phyloP scores from a whole-genome alignment of 2,797 vertebrate species.

The Periparus ater region DNA sequence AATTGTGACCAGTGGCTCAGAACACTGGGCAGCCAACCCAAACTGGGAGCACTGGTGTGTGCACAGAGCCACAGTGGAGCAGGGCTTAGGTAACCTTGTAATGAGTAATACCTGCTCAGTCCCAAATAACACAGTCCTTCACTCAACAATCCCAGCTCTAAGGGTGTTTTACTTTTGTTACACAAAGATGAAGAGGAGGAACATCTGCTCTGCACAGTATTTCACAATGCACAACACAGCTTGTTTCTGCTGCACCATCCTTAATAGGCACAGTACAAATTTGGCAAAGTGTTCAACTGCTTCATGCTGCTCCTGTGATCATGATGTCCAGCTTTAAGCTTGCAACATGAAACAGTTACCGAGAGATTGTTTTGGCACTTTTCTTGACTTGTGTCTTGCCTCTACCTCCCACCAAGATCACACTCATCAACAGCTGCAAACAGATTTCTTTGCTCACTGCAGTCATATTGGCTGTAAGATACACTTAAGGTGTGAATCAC shows the following conservation, averaged over 20 bases:
- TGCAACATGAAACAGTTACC: not conserved
- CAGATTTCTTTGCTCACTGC: not conserved
- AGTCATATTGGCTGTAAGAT: not conserved
- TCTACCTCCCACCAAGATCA: conserved; percentile 28
- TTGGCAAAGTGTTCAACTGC: not conserved
- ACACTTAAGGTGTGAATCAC: conserved; percentile 19
- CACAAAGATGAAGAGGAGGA: not conserved
- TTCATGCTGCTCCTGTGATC: not conserved
- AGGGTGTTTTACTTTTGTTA: not conserved
- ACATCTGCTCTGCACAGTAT: not conserved
- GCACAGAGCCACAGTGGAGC: not conserved
- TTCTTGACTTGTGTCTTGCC: not conserved
- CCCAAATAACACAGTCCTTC: not conserved
- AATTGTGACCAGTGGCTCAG: not conserved
- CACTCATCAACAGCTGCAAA: conserved; percentile 20
- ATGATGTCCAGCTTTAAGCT: not conserved
- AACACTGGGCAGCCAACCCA: not conserved
- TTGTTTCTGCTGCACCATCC: not conserved
- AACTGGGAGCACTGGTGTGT: not conserved
- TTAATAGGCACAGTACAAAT: not conserved
- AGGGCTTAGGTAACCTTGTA: not conserved
- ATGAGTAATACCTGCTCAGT: not conserved
- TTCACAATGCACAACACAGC: not conserved
- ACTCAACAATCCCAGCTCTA: not conserved
- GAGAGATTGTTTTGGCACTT: not conserved